A percentile compares a stretch with the other conserved stretches of the same genome.
These are phyloP conservation scores for Trichogramma evanescens DNA, from an alignment of 2,888 invertebrate genomes.

Conservation along the genomic window DNA sequence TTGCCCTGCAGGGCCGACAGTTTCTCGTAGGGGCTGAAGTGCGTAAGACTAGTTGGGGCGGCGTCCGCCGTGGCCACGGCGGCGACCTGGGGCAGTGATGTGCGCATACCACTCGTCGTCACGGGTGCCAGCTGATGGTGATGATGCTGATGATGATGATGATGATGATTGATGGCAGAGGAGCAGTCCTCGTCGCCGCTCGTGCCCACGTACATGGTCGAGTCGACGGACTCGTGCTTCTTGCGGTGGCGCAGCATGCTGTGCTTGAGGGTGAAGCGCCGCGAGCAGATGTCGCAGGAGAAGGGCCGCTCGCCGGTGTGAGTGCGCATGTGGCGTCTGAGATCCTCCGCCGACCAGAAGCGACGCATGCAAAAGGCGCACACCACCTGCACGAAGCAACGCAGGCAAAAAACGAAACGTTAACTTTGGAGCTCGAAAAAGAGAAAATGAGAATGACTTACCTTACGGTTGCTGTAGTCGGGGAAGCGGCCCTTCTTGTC, in stretches of 20 bases:
- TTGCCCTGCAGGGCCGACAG: constrained; percentile 37
- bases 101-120: constrained; percentile 15
- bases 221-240: constrained; percentile 67
- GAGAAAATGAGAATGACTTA: constrained; percentile 35
- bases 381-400: constrained; percentile 54
- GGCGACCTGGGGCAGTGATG: constrained; percentile 37
- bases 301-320: constrained; percentile 90
- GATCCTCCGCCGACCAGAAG: constrained; percentile 92
- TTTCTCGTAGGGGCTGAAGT: constrained; percentile 40
- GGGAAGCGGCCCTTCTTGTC: constrained; percentile 74
- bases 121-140: constrained; percentile 22
- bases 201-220: constrained; percentile 50
- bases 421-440: neutral
- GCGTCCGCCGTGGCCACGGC: constrained; percentile 41
- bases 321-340: constrained; percentile 87
- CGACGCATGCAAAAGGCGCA: constrained; percentile 89
- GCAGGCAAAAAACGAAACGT: neutral
- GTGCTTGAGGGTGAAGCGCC: constrained; percentile 87
- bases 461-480: constrained; percentile 81
- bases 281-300: constrained; percentile 80
- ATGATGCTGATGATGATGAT: constrained; percentile 13
- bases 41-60: constrained; percentile 36
- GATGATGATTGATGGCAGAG: neutral
- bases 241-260: constrained; percentile 90
- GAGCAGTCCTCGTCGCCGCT: constrained; percentile 52